phyloP scores from a whole-genome alignment of 2,113 vertebrate genomes.

The Pygoscelis adeliae region DNA sequence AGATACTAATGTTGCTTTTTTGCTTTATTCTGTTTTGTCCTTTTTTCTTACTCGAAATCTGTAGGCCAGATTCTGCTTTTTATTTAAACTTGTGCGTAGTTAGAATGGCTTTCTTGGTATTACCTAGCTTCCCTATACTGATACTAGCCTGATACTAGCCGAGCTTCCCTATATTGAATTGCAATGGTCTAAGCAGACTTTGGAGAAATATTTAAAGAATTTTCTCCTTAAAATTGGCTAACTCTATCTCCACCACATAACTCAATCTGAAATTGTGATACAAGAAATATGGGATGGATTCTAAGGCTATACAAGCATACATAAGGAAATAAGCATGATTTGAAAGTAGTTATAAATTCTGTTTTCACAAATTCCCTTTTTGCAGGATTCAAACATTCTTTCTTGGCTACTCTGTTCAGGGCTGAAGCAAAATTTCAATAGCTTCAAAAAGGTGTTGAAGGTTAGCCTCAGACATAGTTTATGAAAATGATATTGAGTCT shows the following conservation, averaged over 20 bases:
- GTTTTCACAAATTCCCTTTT: neutral
- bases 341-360: neutral
- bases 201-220: neutral
- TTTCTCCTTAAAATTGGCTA: conserved; percentile 21
- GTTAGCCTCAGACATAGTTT: neutral
- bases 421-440: neutral
- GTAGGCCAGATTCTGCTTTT: neutral
- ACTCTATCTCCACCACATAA: neutral
- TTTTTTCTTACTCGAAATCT: conserved; percentile 1
- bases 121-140: neutral
- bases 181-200: neutral
- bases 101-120: neutral
- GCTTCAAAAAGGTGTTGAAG: neutral
- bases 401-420: neutral
- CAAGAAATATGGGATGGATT: neutral
- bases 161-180: neutral
- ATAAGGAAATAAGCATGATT: neutral
- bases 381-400: neutral
- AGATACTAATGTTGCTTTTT: neutral
- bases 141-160: neutral
- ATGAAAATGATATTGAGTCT: neutral
- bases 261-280: conserved; percentile 10
- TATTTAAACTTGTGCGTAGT: neutral
- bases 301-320: neutral
- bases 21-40: neutral